These are phyloP conservation scores for Threskiornis aethiopicus DNA, from an alignment of 2,797 vertebrate species.

Conservation along the genomic window DNA sequence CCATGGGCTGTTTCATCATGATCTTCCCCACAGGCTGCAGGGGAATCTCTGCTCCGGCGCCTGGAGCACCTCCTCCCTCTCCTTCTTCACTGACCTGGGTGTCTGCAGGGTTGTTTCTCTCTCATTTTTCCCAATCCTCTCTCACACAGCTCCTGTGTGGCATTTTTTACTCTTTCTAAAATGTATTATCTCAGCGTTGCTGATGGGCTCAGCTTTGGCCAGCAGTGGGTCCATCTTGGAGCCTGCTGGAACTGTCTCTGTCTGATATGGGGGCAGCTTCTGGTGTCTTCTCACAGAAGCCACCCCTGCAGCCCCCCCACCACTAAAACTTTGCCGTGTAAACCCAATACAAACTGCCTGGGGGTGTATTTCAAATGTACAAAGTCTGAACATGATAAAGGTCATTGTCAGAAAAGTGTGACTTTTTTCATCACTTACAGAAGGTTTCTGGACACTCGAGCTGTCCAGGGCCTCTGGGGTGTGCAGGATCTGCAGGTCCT, in stretches of 20 bases:
- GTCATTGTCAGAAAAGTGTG: background rate
- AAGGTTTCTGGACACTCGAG: background rate
- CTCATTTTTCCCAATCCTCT: background rate
- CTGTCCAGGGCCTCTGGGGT: background rate
- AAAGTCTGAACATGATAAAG: background rate
- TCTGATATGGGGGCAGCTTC: background rate
- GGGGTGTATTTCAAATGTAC: background rate
- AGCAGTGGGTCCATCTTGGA: background rate
- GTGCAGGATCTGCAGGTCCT: background rate
- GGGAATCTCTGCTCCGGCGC: background rate
- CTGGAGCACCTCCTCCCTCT: background rate
- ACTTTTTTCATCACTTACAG: background rate
- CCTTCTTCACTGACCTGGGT: background rate
- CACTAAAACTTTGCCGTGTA: background rate
- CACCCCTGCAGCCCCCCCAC: background rate
- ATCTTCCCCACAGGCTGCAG: background rate
- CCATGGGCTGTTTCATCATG: background rate
- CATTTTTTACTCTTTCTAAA: background rate
- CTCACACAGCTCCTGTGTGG: background rate
- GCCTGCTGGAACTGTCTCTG: background rate
- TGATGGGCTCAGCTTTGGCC: background rate
- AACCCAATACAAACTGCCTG: background rate
- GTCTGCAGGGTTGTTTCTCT: background rate
- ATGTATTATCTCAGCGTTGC: background rate
- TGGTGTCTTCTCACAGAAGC: background rate